phyloP scores from a whole-genome alignment of 35 echinoderm and acorn worm species.

The Eucidaris tribuloides region DNA sequence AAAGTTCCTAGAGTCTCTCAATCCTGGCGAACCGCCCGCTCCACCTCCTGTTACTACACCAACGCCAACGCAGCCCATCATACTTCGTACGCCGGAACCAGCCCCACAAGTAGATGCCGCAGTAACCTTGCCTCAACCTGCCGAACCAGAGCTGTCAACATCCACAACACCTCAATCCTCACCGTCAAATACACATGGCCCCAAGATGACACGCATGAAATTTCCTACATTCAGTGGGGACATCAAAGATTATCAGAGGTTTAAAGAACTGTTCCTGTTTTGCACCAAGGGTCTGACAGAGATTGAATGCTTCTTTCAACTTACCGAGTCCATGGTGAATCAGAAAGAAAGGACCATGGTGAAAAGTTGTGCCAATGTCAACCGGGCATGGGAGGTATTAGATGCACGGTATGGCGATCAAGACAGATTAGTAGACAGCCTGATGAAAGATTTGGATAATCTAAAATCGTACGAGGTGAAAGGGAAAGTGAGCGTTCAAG shows the following conservation, averaged over 20 bases:
- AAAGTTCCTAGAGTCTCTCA: slow-evolving; percentile 17
- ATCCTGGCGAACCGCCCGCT: neutral
- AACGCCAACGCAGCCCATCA: neutral
- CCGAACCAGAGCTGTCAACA: neutral
- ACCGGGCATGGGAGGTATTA: slow-evolving; percentile 58
- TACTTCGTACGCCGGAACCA: neutral
- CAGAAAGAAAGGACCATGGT: slow-evolving; percentile 43
- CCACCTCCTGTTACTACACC: neutral
- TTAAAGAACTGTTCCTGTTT: slow-evolving; percentile 42
- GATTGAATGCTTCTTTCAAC: slow-evolving; percentile 64
- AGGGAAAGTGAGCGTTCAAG: slow-evolving; percentile 18
- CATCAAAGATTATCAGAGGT: slow-evolving; percentile 52
- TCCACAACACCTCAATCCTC: slow-evolving; percentile 14
- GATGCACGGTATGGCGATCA: slow-evolving; percentile 55
- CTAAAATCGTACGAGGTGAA: slow-evolving; percentile 56
- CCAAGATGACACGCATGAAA: slow-evolving; percentile 70
- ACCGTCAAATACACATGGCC: neutral
- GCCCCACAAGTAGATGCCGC: neutral
- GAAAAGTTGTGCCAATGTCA: slow-evolving; percentile 36
- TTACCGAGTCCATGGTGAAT: slow-evolving; percentile 54
- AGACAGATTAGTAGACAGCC: slow-evolving; percentile 50
- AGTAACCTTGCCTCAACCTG: neutral
- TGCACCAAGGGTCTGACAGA: slow-evolving; percentile 45
- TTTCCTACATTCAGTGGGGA: slow-evolving; percentile 61
- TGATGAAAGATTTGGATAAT: slow-evolving; percentile 53